Percentiles rank a stretch among this genome's conserved stretches.
phyloP scores from a whole-genome alignment of 2,113 vertebrate genomes.

The Oreotrochilus melanogaster region DNA sequence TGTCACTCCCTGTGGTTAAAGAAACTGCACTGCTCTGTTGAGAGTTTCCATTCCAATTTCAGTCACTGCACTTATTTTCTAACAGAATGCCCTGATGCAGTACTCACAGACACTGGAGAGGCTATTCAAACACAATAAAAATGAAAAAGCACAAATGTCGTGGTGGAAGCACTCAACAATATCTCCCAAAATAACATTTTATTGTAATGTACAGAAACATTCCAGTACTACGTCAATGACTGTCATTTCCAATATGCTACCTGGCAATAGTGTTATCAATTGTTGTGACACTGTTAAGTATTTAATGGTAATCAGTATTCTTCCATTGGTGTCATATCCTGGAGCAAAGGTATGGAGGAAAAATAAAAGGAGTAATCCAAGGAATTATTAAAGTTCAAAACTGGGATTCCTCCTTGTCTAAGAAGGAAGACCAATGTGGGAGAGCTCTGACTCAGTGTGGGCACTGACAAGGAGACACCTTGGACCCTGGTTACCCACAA shows the following conservation, averaged over 20 bases:
- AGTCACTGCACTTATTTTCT: constrained; percentile 2
- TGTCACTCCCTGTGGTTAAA: not conserved
- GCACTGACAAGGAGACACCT: no score
- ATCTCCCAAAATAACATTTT: constrained; percentile 24
- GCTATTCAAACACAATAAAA: constrained; percentile 55
- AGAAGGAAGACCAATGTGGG: no score
- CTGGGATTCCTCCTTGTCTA: no score
- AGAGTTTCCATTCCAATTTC: constrained; percentile 37
- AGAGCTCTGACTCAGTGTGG: no score
- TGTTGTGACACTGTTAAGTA: not conserved
- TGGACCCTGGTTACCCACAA: no score
- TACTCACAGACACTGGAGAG: constrained; percentile 1
- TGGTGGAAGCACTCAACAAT: not conserved
- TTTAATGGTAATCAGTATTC: not conserved
- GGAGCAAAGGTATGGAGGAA: not conserved
- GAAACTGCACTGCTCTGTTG: not conserved
- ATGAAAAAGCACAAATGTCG: constrained; percentile 37
- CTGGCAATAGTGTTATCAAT: not conserved
- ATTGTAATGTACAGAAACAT: constrained; percentile 23
- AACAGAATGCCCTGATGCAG: constrained; percentile 11
- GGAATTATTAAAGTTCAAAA: not conserved
- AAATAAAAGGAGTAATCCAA: not conserved
- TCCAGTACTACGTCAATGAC: constrained; percentile 20
- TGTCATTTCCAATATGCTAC: constrained; percentile 27
- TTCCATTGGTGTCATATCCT: not conserved